These are phyloP conservation scores for Ellobius talpinus DNA, from an alignment of 2,113 vertebrate species.

Conservation along the genomic window DNA sequence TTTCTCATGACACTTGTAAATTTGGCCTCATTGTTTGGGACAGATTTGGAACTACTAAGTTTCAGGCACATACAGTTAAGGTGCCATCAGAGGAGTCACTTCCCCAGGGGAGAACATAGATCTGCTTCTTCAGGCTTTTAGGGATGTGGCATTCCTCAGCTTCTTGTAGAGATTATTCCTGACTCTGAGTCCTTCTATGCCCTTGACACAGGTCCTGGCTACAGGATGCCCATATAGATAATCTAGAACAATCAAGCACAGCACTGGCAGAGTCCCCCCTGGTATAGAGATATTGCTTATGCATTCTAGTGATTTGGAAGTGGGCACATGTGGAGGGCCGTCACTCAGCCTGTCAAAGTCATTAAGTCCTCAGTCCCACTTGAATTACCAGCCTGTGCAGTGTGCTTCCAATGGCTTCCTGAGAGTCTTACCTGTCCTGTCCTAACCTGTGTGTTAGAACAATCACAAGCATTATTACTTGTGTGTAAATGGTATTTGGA, in stretches of 20 bases:
- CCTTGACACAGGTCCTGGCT: too few relatives aligned
- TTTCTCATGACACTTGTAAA: background rate
- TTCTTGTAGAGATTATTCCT: too few relatives aligned
- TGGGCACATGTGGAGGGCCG: background rate
- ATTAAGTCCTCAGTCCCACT: background rate
- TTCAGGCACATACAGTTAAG: background rate
- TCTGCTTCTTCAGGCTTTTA: background rate
- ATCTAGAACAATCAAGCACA: too few relatives aligned
- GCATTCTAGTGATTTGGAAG: background rate
- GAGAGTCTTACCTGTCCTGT: background rate
- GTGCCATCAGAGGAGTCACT: too few relatives aligned
- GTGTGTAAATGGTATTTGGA: background rate
- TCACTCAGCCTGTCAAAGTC: background rate
- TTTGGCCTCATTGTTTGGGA: background rate
- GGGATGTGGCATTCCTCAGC: too few relatives aligned
- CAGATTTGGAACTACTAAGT: background rate
- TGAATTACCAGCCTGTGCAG: background rate
- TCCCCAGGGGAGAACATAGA: background rate
- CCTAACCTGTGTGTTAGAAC: background rate
- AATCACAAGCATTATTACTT: background rate
- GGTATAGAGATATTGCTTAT: background rate
- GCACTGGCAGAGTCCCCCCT: background rate
- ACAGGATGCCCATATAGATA: background rate
- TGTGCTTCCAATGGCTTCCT: background rate
- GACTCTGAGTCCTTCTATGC: background rate